Percentiles rank a stretch among this genome's conserved stretches.
Conservation (phyloP, 1,140 invertebrate species). For the Rhopalosiphum padi region DNA sequence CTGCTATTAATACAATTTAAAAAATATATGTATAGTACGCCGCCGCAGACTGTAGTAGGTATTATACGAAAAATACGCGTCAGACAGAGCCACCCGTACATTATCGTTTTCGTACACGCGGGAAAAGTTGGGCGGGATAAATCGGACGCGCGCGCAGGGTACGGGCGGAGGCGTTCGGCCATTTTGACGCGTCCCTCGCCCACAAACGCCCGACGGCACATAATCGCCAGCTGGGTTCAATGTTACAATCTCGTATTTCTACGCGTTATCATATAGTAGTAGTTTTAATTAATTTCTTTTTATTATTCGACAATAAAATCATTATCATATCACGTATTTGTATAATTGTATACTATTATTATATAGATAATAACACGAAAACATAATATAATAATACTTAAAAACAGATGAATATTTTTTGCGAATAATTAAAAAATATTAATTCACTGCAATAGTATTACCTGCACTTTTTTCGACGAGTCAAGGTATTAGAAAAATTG, state of each 20-base stretch:
- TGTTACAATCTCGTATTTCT: neutral
- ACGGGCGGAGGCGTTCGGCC: slow-evolving; percentile 56
- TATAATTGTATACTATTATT: neutral
- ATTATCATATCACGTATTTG: neutral
- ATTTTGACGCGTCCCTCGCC: slow-evolving; percentile 56
- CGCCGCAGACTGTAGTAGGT: no score
- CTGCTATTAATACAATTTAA: neutral
- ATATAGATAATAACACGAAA: neutral
- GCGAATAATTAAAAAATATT: neutral
- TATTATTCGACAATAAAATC: neutral
- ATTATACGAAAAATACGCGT: neutral
- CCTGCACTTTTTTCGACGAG: neutral
- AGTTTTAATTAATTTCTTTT: neutral
- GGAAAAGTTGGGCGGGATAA: slow-evolving; percentile 51
- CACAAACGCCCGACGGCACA: slow-evolving; percentile 23
- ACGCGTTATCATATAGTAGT: neutral
- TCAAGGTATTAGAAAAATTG: neutral
- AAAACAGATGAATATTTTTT: neutral
- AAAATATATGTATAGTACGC: neutral
- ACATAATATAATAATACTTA: neutral
- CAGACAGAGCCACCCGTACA: neutral
- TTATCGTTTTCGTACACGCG: neutral
- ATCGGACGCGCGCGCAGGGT: slow-evolving; percentile 40
- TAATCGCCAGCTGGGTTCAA: neutral
- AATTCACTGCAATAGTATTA: neutral